Base-by-base conservation (phyloP, 2,113 vertebrate genomes). In the Tinamus guttatus region DNA sequence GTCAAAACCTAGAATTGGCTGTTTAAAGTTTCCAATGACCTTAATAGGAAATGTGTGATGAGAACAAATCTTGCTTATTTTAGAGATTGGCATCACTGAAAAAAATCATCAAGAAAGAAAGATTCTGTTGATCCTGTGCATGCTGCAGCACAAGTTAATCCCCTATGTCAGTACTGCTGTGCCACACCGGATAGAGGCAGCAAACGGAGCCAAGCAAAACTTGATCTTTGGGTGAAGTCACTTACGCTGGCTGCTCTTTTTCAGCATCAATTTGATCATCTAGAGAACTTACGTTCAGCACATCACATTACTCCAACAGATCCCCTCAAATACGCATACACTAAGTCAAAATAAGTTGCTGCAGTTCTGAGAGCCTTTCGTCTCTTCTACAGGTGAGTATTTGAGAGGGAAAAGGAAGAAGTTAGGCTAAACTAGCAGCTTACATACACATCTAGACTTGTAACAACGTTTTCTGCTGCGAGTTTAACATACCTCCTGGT, bases 401-500 rank as follows among this genome's bases (percentile, higher is more conserved):
- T 80, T 71, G 56, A 81, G 60, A 89, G 14, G 18, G 88, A 81
- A 78, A 38, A 89, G 12, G 24, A 91, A 38, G 74, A 91, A 7
- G 19, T 86, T 68, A 94, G 38, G 41, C 64, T 95, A 93, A 60
- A 92, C 11, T 81, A 84, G 70, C 1, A 95, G 24, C 16, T 95
- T 94, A 88, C 8, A 81, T 11, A 90, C 15, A 88, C 17, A 88
- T 80, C 80, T 83, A 94, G 41, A 88, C 34, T 83, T 60, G 17
- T 71, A 96, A 92, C 67, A 91, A 91, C 25, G 56, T 79, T 86
- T 92, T 86, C 69, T 90, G 51, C 68, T 64, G 60, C 69, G 81
- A 93, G 65, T 90, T 95, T 93, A 95, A 96, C 96, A 64, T 96
- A 97, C 95, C 95, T 97, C 70, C 96, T 47, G 88, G 58, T 84